phyloP scores from a whole-genome alignment of 2,888 invertebrate genomes.

The Heliconius charithonia region DNA sequence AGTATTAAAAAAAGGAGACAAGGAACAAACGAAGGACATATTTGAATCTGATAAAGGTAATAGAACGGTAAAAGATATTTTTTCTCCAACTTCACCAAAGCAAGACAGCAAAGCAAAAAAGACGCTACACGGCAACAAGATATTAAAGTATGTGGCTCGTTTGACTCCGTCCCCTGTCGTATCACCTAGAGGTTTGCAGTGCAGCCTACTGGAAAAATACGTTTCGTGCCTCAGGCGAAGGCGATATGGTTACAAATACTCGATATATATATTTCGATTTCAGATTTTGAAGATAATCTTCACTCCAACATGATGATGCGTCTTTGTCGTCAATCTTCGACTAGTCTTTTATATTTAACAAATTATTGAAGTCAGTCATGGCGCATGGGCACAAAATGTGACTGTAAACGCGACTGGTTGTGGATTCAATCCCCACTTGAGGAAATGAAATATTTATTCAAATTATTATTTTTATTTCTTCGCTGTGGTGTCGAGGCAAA shows the following conservation, averaged over 20 bases:
- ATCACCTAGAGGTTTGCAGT: slow-evolving; percentile 47
- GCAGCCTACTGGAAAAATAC: slow-evolving; percentile 59
- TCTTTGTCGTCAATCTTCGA: too few species aligned
- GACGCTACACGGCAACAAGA: slow-evolving; percentile 56
- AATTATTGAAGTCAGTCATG: not conserved
- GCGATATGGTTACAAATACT: not conserved
- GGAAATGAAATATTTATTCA: too few species aligned
- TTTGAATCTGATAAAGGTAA: not conserved
- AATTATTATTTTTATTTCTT: too few species aligned
- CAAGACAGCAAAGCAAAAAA: slow-evolving; percentile 31
- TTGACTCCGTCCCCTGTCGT: slow-evolving; percentile 42
- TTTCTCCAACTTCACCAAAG: not conserved
- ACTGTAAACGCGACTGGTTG: too few species aligned
- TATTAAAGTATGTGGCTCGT: slow-evolving; percentile 59
- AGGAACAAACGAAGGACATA: not conserved
- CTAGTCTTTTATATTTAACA: not conserved
- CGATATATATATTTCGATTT: slow-evolving; percentile 2
- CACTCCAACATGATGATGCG: not conserved
- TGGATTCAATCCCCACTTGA: too few species aligned
- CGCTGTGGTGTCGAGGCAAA: too few species aligned
- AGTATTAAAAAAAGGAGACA: not conserved
- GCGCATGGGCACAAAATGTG: too few species aligned
- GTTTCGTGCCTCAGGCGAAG: slow-evolving; percentile 50
- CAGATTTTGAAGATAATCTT: not conserved
- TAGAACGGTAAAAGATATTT: not conserved